Evolutionary conservation across 2,888 invertebrate species (phyloP).

Genomic region (Caenorhabditis panamensis): DNA sequence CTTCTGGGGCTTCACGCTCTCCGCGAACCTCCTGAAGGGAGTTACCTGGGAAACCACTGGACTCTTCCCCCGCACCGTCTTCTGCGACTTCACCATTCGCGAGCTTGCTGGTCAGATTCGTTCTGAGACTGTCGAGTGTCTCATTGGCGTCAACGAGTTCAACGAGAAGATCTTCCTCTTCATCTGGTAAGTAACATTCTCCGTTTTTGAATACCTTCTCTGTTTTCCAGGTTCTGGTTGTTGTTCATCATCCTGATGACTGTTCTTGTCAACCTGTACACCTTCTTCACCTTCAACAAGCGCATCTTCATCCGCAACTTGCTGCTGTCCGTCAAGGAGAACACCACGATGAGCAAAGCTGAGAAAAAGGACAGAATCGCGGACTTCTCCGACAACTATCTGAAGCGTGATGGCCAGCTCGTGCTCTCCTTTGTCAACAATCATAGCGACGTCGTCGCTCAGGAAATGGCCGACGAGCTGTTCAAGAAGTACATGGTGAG

Average conservation of each 20-base stretch:
- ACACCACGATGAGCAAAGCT: background rate
- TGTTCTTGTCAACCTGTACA: slow-evolving; percentile 82
- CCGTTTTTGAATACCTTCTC: slow-evolving; percentile 67
- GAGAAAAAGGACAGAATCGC: slow-evolving; percentile 19
- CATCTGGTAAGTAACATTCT: slow-evolving; percentile 53
- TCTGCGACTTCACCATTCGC: slow-evolving; percentile 44
- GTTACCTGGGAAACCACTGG: slow-evolving; percentile 66
- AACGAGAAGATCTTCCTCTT: slow-evolving; percentile 76
- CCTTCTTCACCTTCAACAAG: slow-evolving; percentile 73
- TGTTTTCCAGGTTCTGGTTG: slow-evolving; percentile 81
- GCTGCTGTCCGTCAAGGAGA: background rate
- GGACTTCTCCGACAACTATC: slow-evolving; percentile 13
- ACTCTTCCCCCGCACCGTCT: slow-evolving; percentile 55
- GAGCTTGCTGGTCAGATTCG: slow-evolving; percentile 33
- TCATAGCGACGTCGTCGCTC: no score
- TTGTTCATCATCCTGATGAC: slow-evolving; percentile 82
- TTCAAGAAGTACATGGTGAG: no score
- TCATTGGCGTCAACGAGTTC: slow-evolving; percentile 61
- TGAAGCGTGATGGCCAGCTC: no score
- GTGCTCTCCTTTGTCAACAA: no score
- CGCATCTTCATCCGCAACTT: background rate
- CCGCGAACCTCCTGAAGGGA: slow-evolving; percentile 23
- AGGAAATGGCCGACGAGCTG: no score
- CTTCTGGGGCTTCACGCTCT: slow-evolving; percentile 74
- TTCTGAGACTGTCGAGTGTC: slow-evolving; percentile 45